These are phyloP conservation scores for Salminus brasiliensis DNA, from an alignment of 2,113 vertebrate genomes.

Conservation along the genomic window DNA sequence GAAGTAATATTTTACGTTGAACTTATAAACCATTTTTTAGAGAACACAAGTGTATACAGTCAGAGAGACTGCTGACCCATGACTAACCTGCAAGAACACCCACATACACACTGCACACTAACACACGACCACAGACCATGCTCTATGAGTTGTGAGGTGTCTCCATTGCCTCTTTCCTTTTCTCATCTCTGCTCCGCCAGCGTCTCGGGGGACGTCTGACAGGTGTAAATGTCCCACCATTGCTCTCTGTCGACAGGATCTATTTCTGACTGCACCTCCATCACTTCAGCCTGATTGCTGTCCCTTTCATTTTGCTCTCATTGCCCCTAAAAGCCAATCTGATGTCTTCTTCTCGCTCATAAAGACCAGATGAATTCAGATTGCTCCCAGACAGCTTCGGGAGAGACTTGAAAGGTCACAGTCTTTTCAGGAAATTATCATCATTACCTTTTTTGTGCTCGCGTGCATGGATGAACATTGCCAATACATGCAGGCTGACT, in stretches of 20 bases:
- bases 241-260: slow-evolving; percentile 19
- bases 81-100: too few relatives aligned
- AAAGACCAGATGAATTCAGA: slow-evolving; percentile 41
- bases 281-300: slow-evolving; percentile 35
- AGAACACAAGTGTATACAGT: too few relatives aligned
- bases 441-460: slow-evolving; percentile 48
- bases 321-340: slow-evolving; percentile 32
- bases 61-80: not conserved
- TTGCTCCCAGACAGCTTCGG: slow-evolving; percentile 30
- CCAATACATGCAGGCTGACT: slow-evolving; percentile 41
- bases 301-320: slow-evolving; percentile 35
- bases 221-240: slow-evolving; percentile 36
- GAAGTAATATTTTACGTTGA: too few relatives aligned
- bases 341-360: slow-evolving; percentile 35
- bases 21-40: too few relatives aligned
- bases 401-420: slow-evolving; percentile 54
- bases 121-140: slow-evolving; percentile 1
- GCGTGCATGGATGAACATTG: slow-evolving; percentile 40
- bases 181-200: slow-evolving; percentile 12
- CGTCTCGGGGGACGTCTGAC: slow-evolving; percentile 19
- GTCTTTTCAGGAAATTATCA: slow-evolving; percentile 49
- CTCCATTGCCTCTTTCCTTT: slow-evolving; percentile 2
- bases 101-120: not conserved
- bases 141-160: not conserved
- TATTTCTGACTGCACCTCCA: slow-evolving; percentile 40